These are phyloP conservation scores for Phocides pigmalion DNA, from an alignment of 1,140 invertebrate genomes.

Conservation along the genomic window DNA sequence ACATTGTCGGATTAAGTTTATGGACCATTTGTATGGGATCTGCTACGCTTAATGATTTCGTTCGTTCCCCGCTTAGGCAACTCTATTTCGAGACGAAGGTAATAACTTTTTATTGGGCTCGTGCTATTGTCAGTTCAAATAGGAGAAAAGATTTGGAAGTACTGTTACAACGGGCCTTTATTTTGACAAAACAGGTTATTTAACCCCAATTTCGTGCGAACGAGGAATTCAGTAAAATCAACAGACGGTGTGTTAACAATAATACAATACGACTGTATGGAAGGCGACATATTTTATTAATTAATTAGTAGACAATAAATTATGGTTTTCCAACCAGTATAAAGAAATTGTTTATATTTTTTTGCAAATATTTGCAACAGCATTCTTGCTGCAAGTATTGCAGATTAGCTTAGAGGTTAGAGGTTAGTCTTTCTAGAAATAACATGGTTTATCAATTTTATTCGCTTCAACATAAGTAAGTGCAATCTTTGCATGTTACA, in stretches of 20 bases:
- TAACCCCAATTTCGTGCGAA: neutral
- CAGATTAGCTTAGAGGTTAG: neutral
- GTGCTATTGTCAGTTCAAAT: conserved; percentile 43
- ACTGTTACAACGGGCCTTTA: conserved; percentile 16
- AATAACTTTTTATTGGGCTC: conserved; percentile 58
- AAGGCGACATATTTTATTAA: no score
- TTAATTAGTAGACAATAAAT: no score
- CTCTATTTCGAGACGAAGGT: conserved; percentile 59
- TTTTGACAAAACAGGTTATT: conserved; percentile 6
- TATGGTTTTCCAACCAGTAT: no score
- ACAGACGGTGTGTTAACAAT: conserved; percentile 10
- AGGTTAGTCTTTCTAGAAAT: neutral
- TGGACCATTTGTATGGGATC: conserved; percentile 71
- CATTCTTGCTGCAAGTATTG: neutral
- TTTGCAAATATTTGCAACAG: neutral
- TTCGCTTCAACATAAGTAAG: conserved; percentile 39
- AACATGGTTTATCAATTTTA: conserved; percentile 42
- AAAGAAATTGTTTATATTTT: neutral
- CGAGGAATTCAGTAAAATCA: neutral
- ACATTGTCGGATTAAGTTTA: conserved; percentile 75
- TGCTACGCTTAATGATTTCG: conserved; percentile 72
- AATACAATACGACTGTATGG: no score
- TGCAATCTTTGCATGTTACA: conserved; percentile 37
- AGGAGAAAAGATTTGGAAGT: conserved; percentile 37
- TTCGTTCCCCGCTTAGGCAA: conserved; percentile 56